These are phyloP conservation scores for Gasterosteus nipponicus DNA, from an alignment of 2,113 vertebrate genomes.

Conservation along the genomic window DNA sequence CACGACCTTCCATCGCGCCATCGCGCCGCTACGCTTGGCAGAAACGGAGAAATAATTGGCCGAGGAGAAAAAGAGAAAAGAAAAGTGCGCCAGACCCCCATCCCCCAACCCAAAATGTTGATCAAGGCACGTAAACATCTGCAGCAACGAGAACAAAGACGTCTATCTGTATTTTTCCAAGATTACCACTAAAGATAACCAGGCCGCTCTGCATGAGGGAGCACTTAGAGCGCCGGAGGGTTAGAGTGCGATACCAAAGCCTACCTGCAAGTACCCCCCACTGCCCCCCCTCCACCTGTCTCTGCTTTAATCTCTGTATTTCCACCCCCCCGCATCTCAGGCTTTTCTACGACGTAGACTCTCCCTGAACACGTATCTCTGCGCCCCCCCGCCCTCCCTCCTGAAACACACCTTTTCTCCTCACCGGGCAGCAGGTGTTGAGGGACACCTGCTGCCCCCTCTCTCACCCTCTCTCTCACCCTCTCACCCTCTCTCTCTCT, in stretches of 20 bases:
- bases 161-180: constrained; percentile 61
- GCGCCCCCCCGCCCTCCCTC: constrained; percentile 28
- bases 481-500: constrained; percentile 35
- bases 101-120: constrained; percentile 52
- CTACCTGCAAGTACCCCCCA: constrained; percentile 62
- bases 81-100: constrained; percentile 21
- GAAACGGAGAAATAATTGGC: constrained; percentile 73
- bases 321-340: constrained; percentile 41
- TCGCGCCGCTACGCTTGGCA: background rate
- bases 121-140: constrained; percentile 75
- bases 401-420: constrained; percentile 79
- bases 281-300: constrained; percentile 55
- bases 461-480: constrained; percentile 57
- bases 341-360: constrained; percentile 64
- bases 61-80: constrained; percentile 47
- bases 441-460: no score
- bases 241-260: constrained; percentile 54
- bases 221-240: constrained; percentile 45
- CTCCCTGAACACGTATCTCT: constrained; percentile 60
- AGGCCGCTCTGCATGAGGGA: constrained; percentile 53
- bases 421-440: constrained; percentile 84
- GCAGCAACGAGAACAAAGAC: constrained; percentile 64
- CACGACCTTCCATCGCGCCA: constrained; percentile 37
- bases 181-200: constrained; percentile 59
- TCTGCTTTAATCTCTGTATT: constrained; percentile 62